Conservation (phyloP, 2,113 vertebrate species). For the Cyanoderma ruficeps region DNA sequence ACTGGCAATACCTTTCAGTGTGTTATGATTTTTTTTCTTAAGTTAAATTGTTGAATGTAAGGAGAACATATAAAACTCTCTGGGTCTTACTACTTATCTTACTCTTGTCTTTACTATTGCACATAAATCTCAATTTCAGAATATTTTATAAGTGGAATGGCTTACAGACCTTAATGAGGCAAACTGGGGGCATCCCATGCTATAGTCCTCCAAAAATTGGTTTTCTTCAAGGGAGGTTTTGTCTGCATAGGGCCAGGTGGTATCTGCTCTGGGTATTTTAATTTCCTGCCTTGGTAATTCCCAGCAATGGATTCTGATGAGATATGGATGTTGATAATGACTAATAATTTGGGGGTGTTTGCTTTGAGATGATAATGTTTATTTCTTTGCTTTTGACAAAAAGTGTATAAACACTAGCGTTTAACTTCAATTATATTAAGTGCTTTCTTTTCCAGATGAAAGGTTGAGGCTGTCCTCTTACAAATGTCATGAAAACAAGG, state of each 20-base stretch:
- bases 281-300: constrained; percentile 22
- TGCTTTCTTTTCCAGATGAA: not conserved
- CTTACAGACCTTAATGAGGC: not conserved
- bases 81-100: not conserved
- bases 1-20: not conserved
- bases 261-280: not conserved
- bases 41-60: not conserved
- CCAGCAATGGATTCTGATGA: not conserved
- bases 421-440: not conserved
- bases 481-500: not conserved
- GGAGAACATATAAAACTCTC: not conserved
- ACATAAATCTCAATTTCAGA: not conserved
- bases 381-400: not conserved
- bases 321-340: not conserved
- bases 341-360: not conserved
- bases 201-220: not conserved
- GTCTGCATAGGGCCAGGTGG: not conserved
- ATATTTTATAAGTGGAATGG: not conserved
- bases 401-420: not conserved
- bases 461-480: not conserved
- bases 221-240: not conserved
- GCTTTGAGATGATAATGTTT: not conserved
- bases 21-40: not conserved
- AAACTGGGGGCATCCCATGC: rapidly evolving
- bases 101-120: not conserved